Conservation (phyloP, 1,140 invertebrate genomes). For the Calephelis nemesis region DNA sequence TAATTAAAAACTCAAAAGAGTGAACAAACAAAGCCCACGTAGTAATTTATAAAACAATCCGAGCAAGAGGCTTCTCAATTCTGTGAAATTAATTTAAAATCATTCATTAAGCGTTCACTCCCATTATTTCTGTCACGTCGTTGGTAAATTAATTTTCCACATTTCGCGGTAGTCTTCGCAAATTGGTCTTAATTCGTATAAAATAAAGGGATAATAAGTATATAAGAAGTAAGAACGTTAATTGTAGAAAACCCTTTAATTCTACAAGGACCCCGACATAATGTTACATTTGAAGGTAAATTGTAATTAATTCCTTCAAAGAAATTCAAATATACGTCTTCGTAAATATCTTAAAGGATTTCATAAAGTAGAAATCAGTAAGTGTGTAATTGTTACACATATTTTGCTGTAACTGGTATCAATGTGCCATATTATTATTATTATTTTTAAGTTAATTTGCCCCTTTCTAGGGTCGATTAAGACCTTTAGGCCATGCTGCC, state of each 20-base stretch:
- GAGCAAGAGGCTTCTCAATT: slow-evolving; percentile 27
- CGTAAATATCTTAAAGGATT: neutral
- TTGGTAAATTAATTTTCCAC: slow-evolving; percentile 72
- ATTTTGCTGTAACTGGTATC: too few relatives aligned
- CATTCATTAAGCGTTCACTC: slow-evolving; percentile 65
- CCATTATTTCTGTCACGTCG: slow-evolving; percentile 66
- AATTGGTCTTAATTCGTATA: slow-evolving; percentile 75
- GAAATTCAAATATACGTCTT: slow-evolving; percentile 7
- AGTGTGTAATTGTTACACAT: too few relatives aligned
- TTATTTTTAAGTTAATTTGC: too few relatives aligned
- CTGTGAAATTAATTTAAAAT: slow-evolving; percentile 63
- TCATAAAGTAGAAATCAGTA: too few relatives aligned
- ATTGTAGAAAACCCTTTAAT: slow-evolving; percentile 26
- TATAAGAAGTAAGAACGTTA: slow-evolving; percentile 63
- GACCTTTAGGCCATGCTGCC: too few relatives aligned
- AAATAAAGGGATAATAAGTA: slow-evolving; percentile 72
- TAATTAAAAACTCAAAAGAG: too few relatives aligned
- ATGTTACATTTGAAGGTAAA: slow-evolving; percentile 1
- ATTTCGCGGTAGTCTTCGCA: slow-evolving; percentile 63
- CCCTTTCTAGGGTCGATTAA: too few relatives aligned
- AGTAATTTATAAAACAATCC: slow-evolving; percentile 14
- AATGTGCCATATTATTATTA: too few relatives aligned
- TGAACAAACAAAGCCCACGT: slow-evolving; percentile 7
- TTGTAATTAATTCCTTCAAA: slow-evolving; percentile 4
- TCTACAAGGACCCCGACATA: neutral